Evolutionary conservation across 2,888 invertebrate genomes (phyloP).

Genomic region (Diaprepes abbreviatus): DNA sequence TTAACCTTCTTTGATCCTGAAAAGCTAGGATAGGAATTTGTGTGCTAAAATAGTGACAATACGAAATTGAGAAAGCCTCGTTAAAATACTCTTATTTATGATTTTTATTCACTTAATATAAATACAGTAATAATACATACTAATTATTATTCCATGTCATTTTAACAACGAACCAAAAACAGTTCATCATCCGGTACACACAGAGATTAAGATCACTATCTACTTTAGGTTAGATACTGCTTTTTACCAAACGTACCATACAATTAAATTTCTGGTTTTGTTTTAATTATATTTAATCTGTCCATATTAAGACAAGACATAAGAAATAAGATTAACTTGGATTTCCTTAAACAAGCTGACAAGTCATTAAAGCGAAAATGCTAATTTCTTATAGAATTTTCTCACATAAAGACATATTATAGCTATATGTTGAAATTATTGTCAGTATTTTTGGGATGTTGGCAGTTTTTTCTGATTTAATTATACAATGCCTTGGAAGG

Average conservation of each 20-base stretch:
- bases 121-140: too few relatives aligned
- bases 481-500: too few relatives aligned
- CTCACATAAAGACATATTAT: slow-evolving; percentile 2
- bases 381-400: slow-evolving; percentile 7
- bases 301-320: slow-evolving; percentile 31
- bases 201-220: slow-evolving; percentile 32
- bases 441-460: neutral
- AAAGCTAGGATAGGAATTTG: too few relatives aligned
- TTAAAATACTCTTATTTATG: too few relatives aligned
- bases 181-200: slow-evolving; percentile 2
- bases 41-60: too few relatives aligned
- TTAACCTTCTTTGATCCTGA: too few relatives aligned
- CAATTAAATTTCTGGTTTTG: slow-evolving; percentile 34
- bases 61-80: too few relatives aligned
- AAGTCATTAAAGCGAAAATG: slow-evolving; percentile 24
- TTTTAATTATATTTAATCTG: slow-evolving; percentile 23
- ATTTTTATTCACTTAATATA: too few relatives aligned
- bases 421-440: neutral
- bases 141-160: slow-evolving; percentile 16
- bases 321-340: slow-evolving; percentile 26
- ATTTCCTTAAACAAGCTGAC: slow-evolving; percentile 34
- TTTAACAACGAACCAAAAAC: slow-evolving; percentile 13
- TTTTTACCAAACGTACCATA: slow-evolving; percentile 11
- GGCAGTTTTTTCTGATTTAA: too few relatives aligned
- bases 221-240: slow-evolving; percentile 22